Percentiles rank a stretch among this genome's conserved stretches.
Evolutionary conservation across 2,113 vertebrate genomes (phyloP).

Genomic region (Pollimyrus isidori): DNA sequence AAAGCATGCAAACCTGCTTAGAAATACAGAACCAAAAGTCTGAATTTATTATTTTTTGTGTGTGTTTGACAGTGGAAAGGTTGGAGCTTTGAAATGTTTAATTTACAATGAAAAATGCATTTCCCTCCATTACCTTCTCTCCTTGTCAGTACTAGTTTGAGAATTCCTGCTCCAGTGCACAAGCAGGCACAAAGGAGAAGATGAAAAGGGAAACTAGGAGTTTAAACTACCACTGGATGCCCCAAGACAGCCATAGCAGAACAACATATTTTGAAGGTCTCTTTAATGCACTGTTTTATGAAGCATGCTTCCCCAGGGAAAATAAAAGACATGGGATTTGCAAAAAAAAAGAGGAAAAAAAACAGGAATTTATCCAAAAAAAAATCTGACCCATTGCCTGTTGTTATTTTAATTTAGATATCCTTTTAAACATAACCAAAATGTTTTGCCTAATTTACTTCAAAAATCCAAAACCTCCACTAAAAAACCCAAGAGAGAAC

Average conservation of each 20-base stretch:
- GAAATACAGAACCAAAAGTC: neutral
- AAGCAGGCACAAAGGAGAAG: neutral
- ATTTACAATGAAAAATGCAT: neutral
- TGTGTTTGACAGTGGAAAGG: neutral
- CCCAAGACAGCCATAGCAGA: neutral
- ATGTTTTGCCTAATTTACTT: neutral
- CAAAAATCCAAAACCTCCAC: neutral
- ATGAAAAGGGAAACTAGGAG: slow-evolving; percentile 5
- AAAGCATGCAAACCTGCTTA: neutral
- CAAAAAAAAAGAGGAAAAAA: neutral
- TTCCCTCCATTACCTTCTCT: neutral
- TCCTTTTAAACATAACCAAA: neutral
- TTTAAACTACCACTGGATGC: neutral
- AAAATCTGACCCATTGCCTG: neutral
- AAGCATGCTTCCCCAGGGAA: neutral
- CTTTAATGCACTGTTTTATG: neutral
- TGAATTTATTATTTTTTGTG: neutral
- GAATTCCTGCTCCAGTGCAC: neutral
- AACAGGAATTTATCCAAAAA: neutral
- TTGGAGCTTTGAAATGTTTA: neutral
- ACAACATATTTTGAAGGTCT: neutral
- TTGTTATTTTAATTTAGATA: neutral
- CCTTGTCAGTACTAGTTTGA: slow-evolving; percentile 2
- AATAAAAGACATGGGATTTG: neutral
- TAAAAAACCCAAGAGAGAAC: neutral